phyloP scores from a whole-genome alignment of 2,113 vertebrate genomes.

The Xenopus borealis region DNA sequence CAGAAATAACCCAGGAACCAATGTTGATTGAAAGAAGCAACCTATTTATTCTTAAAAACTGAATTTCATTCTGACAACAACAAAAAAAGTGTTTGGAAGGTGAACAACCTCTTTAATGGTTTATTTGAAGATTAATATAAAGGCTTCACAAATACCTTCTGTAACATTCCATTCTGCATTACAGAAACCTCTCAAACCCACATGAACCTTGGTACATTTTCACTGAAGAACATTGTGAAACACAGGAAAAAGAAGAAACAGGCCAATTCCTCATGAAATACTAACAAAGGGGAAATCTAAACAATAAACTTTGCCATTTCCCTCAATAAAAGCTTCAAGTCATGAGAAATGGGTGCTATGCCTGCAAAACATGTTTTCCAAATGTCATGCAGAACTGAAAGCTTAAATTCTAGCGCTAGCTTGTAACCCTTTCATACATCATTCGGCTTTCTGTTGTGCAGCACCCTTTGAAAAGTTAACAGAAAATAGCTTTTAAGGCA shows the following conservation, averaged over 20 bases:
- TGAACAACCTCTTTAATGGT: too few relatives aligned
- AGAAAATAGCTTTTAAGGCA: too few relatives aligned
- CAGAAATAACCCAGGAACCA: too few relatives aligned
- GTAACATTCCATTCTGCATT: constrained; percentile 26
- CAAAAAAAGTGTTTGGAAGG: too few relatives aligned
- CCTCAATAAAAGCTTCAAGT: not conserved
- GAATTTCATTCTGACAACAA: too few relatives aligned
- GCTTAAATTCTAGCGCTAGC: too few relatives aligned
- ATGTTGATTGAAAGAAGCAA: too few relatives aligned
- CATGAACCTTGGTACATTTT: constrained; percentile 23
- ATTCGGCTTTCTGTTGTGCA: too few relatives aligned
- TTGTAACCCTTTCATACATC: too few relatives aligned
- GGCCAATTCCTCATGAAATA: constrained; percentile 3
- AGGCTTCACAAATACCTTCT: not conserved
- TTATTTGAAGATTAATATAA: not conserved
- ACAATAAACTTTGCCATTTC: not conserved
- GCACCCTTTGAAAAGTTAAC: too few relatives aligned
- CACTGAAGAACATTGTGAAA: constrained; percentile 8
- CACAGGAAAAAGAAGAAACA: constrained; percentile 17
- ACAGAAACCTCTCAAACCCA: not conserved
- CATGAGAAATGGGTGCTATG: too few relatives aligned
- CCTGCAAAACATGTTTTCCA: not conserved
- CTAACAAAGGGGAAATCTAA: not conserved
- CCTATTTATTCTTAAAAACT: too few relatives aligned
- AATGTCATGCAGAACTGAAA: not conserved